These are phyloP conservation scores for Coilia nasus DNA, from an alignment of 2,797 vertebrate species.

Conservation along the genomic window DNA sequence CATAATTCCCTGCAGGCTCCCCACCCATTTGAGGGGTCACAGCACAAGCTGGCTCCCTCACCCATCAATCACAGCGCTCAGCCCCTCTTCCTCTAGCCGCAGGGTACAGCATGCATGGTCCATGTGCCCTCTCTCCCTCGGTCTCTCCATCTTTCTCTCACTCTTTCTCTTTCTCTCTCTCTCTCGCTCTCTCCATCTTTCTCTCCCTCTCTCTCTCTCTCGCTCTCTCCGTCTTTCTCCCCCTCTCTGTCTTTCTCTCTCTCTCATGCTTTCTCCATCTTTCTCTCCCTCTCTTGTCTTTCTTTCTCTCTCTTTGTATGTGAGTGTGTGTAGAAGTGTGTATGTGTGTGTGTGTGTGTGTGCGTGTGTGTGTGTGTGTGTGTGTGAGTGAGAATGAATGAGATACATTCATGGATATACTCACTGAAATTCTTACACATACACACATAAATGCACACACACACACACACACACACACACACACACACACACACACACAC, in stretches of 20 bases:
- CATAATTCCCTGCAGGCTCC: slow-evolving; percentile 43
- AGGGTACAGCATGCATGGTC: not conserved
- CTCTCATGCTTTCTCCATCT: too few species aligned
- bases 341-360: not conserved
- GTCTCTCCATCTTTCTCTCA: too few species aligned
- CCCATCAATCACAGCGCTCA: slow-evolving; percentile 54
- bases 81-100: slow-evolving; percentile 5
- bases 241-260: too few species aligned
- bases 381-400: not conserved
- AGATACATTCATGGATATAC: not conserved
- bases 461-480: slow-evolving; percentile 18
- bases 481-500: not conserved
- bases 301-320: too few species aligned
- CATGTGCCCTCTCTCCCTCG: too few species aligned
- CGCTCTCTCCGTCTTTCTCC: too few species aligned
- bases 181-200: too few species aligned
- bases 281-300: too few species aligned
- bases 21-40: slow-evolving; percentile 61
- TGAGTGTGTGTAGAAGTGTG: not conserved
- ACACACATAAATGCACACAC: not conserved
- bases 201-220: too few species aligned
- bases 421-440: not conserved
- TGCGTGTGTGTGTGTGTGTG: not conserved
- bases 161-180: too few species aligned
- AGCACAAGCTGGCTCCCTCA: slow-evolving; percentile 57